phyloP scores from a whole-genome alignment of 2,797 vertebrate species.

The Gallinago solitaria region DNA sequence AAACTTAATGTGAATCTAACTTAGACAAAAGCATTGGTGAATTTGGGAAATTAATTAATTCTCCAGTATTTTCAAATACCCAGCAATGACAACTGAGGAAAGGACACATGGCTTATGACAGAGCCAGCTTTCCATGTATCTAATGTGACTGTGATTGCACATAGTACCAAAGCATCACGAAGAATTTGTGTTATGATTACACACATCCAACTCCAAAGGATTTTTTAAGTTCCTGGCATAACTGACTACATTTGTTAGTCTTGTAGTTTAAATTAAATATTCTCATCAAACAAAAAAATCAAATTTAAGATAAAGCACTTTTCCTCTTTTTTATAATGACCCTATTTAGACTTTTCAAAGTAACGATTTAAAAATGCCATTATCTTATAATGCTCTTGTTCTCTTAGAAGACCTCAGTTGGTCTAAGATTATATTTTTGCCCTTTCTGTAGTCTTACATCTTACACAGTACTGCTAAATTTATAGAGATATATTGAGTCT shows the following conservation, averaged over 20 bases:
- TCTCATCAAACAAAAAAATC: background rate
- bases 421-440: background rate
- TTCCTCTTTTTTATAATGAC: background rate
- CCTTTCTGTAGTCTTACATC: background rate
- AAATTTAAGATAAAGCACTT: background rate
- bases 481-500: background rate
- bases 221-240: background rate
- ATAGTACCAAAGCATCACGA: background rate
- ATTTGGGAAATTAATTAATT: background rate
- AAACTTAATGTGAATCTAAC: background rate
- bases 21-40: background rate
- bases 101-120: background rate
- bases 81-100: background rate
- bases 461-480: background rate
- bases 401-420: background rate
- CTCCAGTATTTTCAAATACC: background rate
- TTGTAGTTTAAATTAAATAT: background rate
- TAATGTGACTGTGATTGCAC: rapidly evolving
- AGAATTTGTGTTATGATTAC: background rate
- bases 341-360: background rate
- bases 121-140: background rate
- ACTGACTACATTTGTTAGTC: background rate
- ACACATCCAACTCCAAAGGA: background rate
- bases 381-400: background rate
- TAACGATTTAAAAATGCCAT: background rate